Percentiles rank a stretch among this genome's conserved stretches.
These are phyloP conservation scores for Platysternon megacephalum DNA, from an alignment of 2,113 vertebrate species.

Conservation along the genomic window DNA sequence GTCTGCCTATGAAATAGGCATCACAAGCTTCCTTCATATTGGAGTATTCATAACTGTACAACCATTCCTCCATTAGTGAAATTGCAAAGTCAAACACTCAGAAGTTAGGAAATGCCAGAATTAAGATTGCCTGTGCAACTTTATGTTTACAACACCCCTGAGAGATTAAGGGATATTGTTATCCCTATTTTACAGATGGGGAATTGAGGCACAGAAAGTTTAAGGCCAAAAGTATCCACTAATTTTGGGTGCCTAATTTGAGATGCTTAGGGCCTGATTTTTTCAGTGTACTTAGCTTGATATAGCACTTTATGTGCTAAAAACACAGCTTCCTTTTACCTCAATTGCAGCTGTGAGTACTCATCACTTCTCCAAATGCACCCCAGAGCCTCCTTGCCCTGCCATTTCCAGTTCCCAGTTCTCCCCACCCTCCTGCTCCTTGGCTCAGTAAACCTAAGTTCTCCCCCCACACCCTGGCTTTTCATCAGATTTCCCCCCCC, in stretches of 20 bases:
- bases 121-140: neutral
- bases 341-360: neutral
- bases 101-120: neutral
- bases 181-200: neutral
- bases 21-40: neutral
- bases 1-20: neutral
- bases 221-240: neutral
- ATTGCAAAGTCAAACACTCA: neutral
- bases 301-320: neutral
- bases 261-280: neutral
- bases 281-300: neutral
- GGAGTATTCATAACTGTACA: neutral
- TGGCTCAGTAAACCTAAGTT: neutral
- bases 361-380: neutral
- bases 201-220: neutral
- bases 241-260: neutral
- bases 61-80: neutral
- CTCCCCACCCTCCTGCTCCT: neutral
- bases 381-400: neutral
- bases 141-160: neutral
- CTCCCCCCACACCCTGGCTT: neutral
- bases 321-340: neutral
- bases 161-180: neutral
- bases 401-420: neutral
- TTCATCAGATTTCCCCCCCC: neutral